Evolutionary conservation across 2,888 invertebrate genomes (phyloP).

Genomic region (Phasia obesa): DNA sequence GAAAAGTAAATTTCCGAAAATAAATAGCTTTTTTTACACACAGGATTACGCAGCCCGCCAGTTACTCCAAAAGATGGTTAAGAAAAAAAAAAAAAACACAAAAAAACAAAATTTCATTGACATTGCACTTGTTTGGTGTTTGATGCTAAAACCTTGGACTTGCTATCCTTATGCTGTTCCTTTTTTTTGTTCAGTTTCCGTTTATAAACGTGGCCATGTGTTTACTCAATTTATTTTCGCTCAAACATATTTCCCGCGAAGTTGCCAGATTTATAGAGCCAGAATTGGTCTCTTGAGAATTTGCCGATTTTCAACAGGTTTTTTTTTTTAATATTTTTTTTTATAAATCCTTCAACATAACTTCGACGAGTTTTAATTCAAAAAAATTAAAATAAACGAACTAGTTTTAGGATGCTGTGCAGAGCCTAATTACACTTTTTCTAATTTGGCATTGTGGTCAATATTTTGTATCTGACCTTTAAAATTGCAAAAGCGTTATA

Average conservation of each 20-base stretch:
- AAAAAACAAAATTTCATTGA: conserved; percentile 48
- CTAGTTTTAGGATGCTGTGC: no score
- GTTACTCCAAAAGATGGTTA: conserved; percentile 11
- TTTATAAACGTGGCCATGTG: conserved; percentile 48
- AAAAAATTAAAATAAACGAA: no score
- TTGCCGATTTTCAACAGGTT: no score
- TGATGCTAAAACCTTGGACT: conserved; percentile 58
- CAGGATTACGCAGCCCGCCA: conserved; percentile 34
- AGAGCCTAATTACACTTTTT: no score
- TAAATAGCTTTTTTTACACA: conserved; percentile 12
- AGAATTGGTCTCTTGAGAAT: no score
- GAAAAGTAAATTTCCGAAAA: not conserved
- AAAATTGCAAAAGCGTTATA: no score
- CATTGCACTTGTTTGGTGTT: conserved; percentile 66
- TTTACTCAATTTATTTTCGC: not conserved
- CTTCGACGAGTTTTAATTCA: no score
- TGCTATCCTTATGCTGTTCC: not conserved
- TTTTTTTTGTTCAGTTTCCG: no score
- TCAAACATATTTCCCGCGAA: not conserved
- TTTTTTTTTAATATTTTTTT: no score
- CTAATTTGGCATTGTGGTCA: no score
- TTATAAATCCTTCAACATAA: no score
- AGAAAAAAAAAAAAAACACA: conserved; percentile 1
- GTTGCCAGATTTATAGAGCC: not conserved
- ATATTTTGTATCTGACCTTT: no score